Conservation (phyloP, 2,797 vertebrate genomes). For the Pristis pectinata region DNA sequence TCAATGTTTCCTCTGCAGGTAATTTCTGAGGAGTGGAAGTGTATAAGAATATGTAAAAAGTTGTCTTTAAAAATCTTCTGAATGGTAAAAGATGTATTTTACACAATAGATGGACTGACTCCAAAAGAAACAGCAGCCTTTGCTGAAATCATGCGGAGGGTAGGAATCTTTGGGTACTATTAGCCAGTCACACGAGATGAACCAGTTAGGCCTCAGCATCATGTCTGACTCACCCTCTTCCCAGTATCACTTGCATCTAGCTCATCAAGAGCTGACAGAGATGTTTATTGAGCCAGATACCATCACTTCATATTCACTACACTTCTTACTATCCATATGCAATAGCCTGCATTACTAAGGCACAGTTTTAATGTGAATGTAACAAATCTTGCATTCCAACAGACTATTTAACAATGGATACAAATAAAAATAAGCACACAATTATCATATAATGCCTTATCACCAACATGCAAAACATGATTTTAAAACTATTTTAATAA, state of each 20-base stretch:
- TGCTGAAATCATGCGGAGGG: conserved; percentile 51
- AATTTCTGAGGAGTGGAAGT: conserved; percentile 28
- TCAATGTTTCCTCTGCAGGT: conserved; percentile 39
- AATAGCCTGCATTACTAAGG: conserved; percentile 77
- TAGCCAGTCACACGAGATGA: not conserved
- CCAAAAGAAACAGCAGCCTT: conserved; percentile 42
- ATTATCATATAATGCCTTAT: conserved; percentile 41
- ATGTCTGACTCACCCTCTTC: not conserved
- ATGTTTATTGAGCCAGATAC: not conserved
- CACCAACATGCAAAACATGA: conserved; percentile 51
- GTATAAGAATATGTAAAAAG: conserved; percentile 44
- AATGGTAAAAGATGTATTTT: not conserved
- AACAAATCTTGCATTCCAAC: conserved; percentile 48
- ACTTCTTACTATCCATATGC: conserved; percentile 53
- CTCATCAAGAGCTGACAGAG: not conserved
- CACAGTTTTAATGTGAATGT: conserved; percentile 70
- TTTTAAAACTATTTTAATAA: conserved; percentile 54
- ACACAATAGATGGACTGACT: conserved; percentile 5
- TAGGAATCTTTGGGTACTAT: conserved; percentile 47
- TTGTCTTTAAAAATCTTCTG: conserved; percentile 47
- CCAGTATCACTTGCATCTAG: not conserved
- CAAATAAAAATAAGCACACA: conserved; percentile 40
- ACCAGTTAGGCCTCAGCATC: conserved; percentile 18
- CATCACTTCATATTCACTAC: conserved; percentile 50
- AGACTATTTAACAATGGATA: conserved; percentile 43